Percentiles rank a stretch among this genome's conserved stretches.
Conservation (phyloP, 1,140 invertebrate species). For the Zaprionus nigranus region DNA sequence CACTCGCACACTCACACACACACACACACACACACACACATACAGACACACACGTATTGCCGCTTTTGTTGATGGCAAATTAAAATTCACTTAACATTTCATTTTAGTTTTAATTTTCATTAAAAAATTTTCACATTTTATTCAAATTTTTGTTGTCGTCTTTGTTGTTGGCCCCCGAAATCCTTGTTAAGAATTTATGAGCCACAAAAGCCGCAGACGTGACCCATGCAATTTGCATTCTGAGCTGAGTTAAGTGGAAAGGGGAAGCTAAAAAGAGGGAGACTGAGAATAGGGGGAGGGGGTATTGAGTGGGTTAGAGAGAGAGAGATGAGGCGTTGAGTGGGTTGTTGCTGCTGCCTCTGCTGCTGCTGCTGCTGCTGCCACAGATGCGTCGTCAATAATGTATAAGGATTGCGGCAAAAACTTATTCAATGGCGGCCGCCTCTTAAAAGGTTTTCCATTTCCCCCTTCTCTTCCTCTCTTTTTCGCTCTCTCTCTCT, state of each 20-base stretch:
- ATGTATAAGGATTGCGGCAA: constrained; percentile 70
- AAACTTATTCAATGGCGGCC: constrained; percentile 45
- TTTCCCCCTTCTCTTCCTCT: not conserved
- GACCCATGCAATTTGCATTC: constrained; percentile 72
- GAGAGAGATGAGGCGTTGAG: not conserved
- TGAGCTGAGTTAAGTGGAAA: constrained; percentile 30
- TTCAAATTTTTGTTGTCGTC: constrained; percentile 41
- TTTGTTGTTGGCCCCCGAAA: constrained; percentile 37
- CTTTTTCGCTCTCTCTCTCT: not conserved
- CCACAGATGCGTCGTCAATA: constrained; percentile 61
- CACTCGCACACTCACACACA: not conserved
- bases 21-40: not conserved
- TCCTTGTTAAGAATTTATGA: constrained; percentile 76
- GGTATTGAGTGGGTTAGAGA: constrained; percentile 3
- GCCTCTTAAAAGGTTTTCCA: constrained; percentile 60
- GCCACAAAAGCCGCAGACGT: constrained; percentile 70
- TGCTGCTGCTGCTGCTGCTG: constrained; percentile 8
- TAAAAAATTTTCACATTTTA: constrained; percentile 43
- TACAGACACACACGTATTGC: constrained; percentile 2
- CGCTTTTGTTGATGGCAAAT: constrained; percentile 66
- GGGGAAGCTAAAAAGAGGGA: constrained; percentile 1
- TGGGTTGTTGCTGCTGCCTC: constrained; percentile 4
- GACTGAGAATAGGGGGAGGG: not conserved
- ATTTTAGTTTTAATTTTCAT: constrained; percentile 71
- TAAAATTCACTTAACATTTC: constrained; percentile 78